Percentiles rank a stretch among this genome's conserved stretches.
These are phyloP conservation scores for Drosophila seclusa DNA, from an alignment of 2,888 invertebrate genomes.

Conservation along the genomic window DNA sequence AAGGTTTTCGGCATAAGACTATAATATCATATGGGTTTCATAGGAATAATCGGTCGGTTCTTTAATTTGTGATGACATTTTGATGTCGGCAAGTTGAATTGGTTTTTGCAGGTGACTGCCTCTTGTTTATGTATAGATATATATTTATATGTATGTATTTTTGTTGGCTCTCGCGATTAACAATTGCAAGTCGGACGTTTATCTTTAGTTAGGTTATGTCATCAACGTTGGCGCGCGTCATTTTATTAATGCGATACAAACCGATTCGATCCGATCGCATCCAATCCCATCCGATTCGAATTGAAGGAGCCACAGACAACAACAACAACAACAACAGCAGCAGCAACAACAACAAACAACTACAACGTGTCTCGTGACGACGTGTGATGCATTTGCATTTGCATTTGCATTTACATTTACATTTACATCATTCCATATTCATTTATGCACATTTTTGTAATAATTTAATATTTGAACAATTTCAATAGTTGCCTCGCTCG, in stretches of 20 bases:
- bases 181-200: conserved; percentile 9
- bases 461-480: conserved; percentile 74
- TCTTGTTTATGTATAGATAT: too few relatives aligned
- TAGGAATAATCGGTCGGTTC: not conserved
- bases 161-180: conserved; percentile 1
- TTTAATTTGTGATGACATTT: not conserved
- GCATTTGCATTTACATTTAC: conserved; percentile 37
- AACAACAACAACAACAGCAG: conserved; percentile 29
- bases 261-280: conserved; percentile 29
- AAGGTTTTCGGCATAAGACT: not conserved
- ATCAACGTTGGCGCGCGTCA: conserved; percentile 20
- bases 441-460: conserved; percentile 67
- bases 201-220: conserved; percentile 49
- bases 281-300: conserved; percentile 27
- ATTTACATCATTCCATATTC: conserved; percentile 66
- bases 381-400: conserved; percentile 57
- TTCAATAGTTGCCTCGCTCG: conserved; percentile 54
- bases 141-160: not conserved
- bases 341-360: conserved; percentile 18
- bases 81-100: not conserved
- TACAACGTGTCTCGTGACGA: conserved; percentile 51
- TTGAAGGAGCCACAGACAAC: conserved; percentile 35
- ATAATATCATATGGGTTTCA: not conserved
- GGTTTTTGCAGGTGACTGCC: not conserved
- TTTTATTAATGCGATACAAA: conserved; percentile 14